Conservation (phyloP, 2,113 vertebrate genomes). For the Bostrychus sinensis region DNA sequence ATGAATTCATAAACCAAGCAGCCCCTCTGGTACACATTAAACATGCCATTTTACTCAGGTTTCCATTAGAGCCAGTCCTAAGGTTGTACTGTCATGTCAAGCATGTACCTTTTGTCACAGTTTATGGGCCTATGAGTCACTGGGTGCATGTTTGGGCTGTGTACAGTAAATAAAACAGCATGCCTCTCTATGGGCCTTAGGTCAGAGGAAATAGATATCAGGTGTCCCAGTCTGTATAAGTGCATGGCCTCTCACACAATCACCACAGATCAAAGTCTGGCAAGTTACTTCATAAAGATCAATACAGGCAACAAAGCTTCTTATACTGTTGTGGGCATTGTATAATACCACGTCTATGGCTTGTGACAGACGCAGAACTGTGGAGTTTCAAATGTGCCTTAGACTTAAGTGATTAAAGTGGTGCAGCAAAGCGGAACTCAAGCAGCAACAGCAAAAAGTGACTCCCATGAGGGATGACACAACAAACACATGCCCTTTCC, state of each 20-base stretch:
- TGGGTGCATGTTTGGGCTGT: background rate
- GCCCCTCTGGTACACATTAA: no score
- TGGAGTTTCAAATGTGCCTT: conserved; percentile 32
- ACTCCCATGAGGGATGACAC: conserved; percentile 43
- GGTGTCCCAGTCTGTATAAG: background rate
- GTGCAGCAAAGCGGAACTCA: conserved; percentile 32
- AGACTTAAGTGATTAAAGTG: conserved; percentile 32
- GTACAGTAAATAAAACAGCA: conserved; percentile 11
- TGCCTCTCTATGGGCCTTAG: background rate
- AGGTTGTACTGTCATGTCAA: background rate
- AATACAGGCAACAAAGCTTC: conserved; percentile 1
- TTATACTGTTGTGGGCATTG: background rate
- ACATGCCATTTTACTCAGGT: background rate
- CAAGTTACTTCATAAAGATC: background rate
- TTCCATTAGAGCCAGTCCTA: background rate
- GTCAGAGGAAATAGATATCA: conserved; percentile 17
- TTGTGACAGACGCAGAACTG: conserved; percentile 34
- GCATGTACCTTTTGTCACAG: background rate
- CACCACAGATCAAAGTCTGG: conserved; percentile 10
- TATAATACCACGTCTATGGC: background rate
- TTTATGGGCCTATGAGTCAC: conserved; percentile 21
- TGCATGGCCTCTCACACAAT: conserved; percentile 23
- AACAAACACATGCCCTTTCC: conserved; percentile 35
- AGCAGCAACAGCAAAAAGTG: conserved; percentile 18
- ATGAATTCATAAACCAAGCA: no score